Evolutionary conservation across 2,113 vertebrate genomes (phyloP), one percentile per base, ranked within the genome.

Genomic region (Panthera uncia): DNA sequence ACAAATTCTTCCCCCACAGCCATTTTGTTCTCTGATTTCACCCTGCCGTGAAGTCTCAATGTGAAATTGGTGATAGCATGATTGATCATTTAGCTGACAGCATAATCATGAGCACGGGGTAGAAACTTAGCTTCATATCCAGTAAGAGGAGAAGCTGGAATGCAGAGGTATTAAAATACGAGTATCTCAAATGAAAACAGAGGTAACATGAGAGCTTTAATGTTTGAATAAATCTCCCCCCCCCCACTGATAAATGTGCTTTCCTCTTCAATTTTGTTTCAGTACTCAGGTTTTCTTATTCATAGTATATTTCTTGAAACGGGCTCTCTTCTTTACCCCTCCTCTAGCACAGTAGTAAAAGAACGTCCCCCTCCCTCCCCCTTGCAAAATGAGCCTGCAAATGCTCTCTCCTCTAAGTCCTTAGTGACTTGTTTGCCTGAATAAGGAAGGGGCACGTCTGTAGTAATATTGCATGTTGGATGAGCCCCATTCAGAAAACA

Each of bases 81-180:
- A 95, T 93, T 96, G 91, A 97, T 98, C 91, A 95, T 97, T 97
- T 96, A 91, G 86, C 78, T 97, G 96, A 96, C 82, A 95, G 92
- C 68, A 61, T 93, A 78, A 89, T 97, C 96, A 86, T 80, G 78
- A 96, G 50, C 73, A 50, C 0, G 0, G 79, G 41, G 95, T 69
- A 97, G 73, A 93, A 93, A 85, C 55, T 94, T 96, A 48, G 33
- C 63, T 95, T 94, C 81, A 21, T 55, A 89, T 96, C 57, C 66
- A 91, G 95, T 96, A 91, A 92, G 15, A 91, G 23, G 78, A 93
- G 95, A 96, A 84, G 66, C 88, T 88, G 69, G 66, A 95, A 94
- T 78, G 81, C 38, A 61, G 55, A 71, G 71, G 48, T 95, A 86
- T 98, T 97, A 95, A 96, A 95, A 95, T 76, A 96, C 5, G 52